Evolutionary conservation across 2,113 vertebrate species (phyloP).

Genomic region (Coracopsis vasa): DNA sequence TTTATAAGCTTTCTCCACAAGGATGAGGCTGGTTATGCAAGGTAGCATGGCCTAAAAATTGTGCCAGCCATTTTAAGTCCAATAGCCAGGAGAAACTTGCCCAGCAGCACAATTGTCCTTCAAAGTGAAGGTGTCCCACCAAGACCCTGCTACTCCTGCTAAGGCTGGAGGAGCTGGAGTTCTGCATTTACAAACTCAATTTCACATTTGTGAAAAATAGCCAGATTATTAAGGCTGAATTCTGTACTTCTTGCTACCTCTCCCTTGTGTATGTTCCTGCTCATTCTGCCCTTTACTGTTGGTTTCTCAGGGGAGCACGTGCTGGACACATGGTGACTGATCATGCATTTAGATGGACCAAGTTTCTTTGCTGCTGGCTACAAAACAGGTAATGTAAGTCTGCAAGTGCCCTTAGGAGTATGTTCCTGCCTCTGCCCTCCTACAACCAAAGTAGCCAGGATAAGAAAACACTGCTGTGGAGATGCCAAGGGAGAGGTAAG

Average conservation of each 20-base stretch:
- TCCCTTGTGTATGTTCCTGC: neutral
- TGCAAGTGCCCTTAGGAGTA: neutral
- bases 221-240: neutral
- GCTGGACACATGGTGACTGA: neutral
- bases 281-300: neutral
- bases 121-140: neutral
- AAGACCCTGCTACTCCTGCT: neutral
- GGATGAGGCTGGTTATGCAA: neutral
- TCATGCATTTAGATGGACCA: neutral
- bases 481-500: neutral
- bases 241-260: neutral
- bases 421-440: neutral
- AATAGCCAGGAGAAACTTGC: neutral
- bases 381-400: neutral
- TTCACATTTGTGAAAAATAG: neutral
- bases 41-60: fast-evolving
- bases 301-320: neutral
- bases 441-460: neutral
- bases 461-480: neutral
- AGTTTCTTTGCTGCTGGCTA: neutral
- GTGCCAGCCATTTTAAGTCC: neutral
- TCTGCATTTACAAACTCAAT: neutral
- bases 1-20: neutral
- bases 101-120: fast-evolving
- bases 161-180: neutral